Conservation (phyloP, 2,888 invertebrate genomes). For the Unio pictorum region DNA sequence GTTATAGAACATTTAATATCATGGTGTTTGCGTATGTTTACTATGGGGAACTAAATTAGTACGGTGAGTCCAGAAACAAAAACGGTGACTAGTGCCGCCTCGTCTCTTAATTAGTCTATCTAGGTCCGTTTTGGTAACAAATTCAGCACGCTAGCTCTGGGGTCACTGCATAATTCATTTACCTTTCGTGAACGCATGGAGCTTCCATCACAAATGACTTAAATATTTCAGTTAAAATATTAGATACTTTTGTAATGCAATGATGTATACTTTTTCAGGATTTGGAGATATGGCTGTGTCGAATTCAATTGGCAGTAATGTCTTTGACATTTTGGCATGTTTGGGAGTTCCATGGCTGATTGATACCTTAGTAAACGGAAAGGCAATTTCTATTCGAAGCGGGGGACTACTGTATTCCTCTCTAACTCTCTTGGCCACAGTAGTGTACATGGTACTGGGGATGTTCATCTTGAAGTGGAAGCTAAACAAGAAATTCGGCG, state of each 20-base stretch:
- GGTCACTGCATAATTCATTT: too few species aligned
- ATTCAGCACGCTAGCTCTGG: too few species aligned
- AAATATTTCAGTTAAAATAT: too few species aligned
- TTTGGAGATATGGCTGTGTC: slow-evolving; percentile 70
- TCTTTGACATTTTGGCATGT: slow-evolving; percentile 68
- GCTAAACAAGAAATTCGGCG: slow-evolving; percentile 81
- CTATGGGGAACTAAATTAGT: too few species aligned
- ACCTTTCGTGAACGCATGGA: too few species aligned
- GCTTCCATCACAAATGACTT: too few species aligned
- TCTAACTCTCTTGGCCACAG: slow-evolving; percentile 83
- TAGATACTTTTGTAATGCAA: not conserved
- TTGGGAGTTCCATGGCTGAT: slow-evolving; percentile 69
- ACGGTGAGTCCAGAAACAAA: too few species aligned
- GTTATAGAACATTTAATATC: too few species aligned
- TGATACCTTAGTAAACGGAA: slow-evolving; percentile 67
- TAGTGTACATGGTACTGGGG: slow-evolving; percentile 80
- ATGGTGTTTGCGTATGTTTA: too few species aligned
- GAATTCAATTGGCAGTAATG: slow-evolving; percentile 69
- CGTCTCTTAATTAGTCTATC: too few species aligned
- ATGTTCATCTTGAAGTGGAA: slow-evolving; percentile 78
- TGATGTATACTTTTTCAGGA: slow-evolving; percentile 43
- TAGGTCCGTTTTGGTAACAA: too few species aligned
- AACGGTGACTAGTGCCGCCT: too few species aligned
- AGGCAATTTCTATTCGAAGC: slow-evolving; percentile 84
- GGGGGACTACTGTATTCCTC: slow-evolving; percentile 87